Conservation (phyloP, 2,797 vertebrate genomes). For the Anabas testudineus region DNA sequence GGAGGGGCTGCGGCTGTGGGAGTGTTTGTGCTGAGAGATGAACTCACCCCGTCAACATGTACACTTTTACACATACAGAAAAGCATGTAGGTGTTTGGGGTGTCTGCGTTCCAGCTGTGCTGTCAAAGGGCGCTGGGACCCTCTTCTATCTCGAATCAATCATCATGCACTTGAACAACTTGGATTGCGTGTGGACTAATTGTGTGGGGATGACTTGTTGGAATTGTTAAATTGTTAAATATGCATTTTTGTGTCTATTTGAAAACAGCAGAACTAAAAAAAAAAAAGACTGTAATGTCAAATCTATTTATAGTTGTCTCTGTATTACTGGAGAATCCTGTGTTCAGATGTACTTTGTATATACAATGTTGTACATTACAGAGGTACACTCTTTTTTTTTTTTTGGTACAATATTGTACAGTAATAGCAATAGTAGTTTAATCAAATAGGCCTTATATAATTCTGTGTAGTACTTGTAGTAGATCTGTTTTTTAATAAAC, state of each 20-base stretch:
- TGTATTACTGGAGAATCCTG: conserved; percentile 90
- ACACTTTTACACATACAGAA: conserved; percentile 38
- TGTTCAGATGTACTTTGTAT: conserved; percentile 95
- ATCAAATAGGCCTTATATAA: conserved; percentile 89
- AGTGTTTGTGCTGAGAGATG: conserved; percentile 42
- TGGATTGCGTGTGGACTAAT: conserved; percentile 83
- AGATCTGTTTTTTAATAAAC: conserved; percentile 86
- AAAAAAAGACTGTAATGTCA: conserved; percentile 83
- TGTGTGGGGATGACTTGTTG: conserved; percentile 79
- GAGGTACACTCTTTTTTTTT: conserved; percentile 91
- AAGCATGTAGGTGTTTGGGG: conserved; percentile 64
- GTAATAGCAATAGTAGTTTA: conserved; percentile 89
- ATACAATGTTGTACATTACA: conserved; percentile 96
- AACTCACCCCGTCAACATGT: conserved; percentile 25
- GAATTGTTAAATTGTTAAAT: conserved; percentile 77
- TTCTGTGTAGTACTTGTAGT: conserved; percentile 89
- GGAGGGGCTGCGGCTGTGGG: conserved; percentile 69
- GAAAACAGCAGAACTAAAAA: conserved; percentile 82
- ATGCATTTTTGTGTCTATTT: conserved; percentile 85
- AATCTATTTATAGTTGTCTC: conserved; percentile 91
- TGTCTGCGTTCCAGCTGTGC: conserved; percentile 61
- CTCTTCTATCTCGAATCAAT: conserved; percentile 76
- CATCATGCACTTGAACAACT: conserved; percentile 84
- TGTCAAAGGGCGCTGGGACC: conserved; percentile 67
- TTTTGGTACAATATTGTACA: conserved; percentile 90